A percentile compares a stretch with the other conserved stretches of the same genome.
Conservation (phyloP, 1,140 invertebrate genomes). For the Leptoteleia sp. region DNA sequence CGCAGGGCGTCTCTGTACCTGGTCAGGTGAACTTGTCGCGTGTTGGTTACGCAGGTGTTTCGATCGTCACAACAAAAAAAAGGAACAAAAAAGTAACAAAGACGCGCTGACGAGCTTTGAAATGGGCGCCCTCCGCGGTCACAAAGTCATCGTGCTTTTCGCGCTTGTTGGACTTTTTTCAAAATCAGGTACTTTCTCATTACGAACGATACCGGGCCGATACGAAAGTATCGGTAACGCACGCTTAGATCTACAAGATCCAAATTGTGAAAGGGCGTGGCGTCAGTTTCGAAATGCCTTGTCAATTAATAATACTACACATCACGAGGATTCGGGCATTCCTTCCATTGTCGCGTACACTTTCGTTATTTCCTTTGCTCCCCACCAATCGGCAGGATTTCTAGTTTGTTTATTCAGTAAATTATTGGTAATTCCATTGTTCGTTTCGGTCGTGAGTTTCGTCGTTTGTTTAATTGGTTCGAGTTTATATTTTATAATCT, state of each 20-base stretch:
- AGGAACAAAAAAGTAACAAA: too few species aligned
- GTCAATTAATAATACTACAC: not conserved
- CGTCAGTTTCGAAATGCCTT: conserved; percentile 21
- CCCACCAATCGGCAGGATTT: too few species aligned
- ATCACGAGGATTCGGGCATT: not conserved
- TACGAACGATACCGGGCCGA: not conserved
- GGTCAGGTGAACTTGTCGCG: conserved; percentile 53
- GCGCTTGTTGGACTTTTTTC: conserved; percentile 50
- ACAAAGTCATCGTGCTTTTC: conserved; percentile 52
- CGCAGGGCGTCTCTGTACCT: conserved; percentile 51
- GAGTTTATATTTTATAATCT: too few species aligned
- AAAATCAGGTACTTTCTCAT: conserved; percentile 60
- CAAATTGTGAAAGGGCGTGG: conserved; percentile 48
- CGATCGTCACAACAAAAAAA: conserved; percentile 27
- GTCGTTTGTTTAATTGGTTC: too few species aligned
- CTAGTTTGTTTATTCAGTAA: too few species aligned
- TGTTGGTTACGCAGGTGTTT: conserved; percentile 45
- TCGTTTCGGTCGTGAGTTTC: too few species aligned
- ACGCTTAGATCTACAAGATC: conserved; percentile 2
- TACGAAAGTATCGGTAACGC: too few species aligned
- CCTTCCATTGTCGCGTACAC: too few species aligned
- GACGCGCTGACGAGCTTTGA: conserved; percentile 24
- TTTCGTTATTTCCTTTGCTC: too few species aligned
- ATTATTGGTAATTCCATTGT: too few species aligned
- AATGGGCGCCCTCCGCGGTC: conserved; percentile 32